Base-by-base conservation (phyloP, 1,140 invertebrate genomes). In the Papilio aristodemus region DNA sequence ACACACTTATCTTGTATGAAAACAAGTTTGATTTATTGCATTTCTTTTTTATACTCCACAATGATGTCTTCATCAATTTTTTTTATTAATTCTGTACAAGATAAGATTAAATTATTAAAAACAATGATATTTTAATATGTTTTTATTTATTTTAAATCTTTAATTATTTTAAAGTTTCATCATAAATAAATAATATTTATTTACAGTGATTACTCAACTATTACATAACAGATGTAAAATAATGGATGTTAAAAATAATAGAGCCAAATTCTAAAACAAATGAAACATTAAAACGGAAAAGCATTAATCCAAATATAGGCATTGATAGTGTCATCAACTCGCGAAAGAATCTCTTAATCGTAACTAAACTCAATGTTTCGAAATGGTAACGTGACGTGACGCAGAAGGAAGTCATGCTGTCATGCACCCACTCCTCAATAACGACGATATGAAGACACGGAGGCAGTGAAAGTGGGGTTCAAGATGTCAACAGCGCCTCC, bases 381-480 rank as follows among this genome's bases (percentile, higher is more conserved):
- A 66, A 50, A 46, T 4, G 17, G 22, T 46, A 46, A 36, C 43
- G 25, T 19, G 43, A 36, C 43, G 25, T 19, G 43, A 37, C n/a
- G n/a, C 14, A 50, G 41, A 66, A 66, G 63, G 43, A 66, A 66
- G 43, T 17, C 13, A 17, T 50, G 41, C 41, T 50, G 43, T 17
- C 13, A 17, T 50, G 41, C 41, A 66, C 41, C 41, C 63, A 66
- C 39, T 66, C 59, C 17, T 62, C n/a, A 36, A 63, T 63, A 64
- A 32, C 22, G 22, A 41, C 69, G 39, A 59, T 59, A 77, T 71
- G 68, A 71, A 74, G 68, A 72, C 57, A 50, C 58, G 63, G 57
- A 72, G 67, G 50, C 70, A 71, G 83, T 83, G 85, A 87, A 87
- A 87, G 85, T 81, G 43, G 77, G 77, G 84, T 86, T 87, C 80